These are phyloP conservation scores for Anguilla megastoma DNA, from an alignment of 2,797 vertebrate species.

Conservation along the genomic window DNA sequence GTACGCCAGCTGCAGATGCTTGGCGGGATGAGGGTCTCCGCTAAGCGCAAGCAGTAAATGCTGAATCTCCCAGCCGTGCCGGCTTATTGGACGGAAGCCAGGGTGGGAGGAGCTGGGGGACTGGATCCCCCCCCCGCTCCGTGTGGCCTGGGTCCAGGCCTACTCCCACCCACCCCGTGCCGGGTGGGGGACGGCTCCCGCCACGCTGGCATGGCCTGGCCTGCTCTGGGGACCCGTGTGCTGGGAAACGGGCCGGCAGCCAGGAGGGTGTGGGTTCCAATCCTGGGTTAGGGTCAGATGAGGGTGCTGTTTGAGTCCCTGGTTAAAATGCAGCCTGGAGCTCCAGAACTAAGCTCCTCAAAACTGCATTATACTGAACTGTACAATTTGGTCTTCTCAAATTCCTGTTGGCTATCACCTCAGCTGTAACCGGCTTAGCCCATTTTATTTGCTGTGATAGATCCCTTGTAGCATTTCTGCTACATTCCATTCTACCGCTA, in stretches of 20 bases:
- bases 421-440: too few relatives aligned
- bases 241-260: background rate
- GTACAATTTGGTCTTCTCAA: too few relatives aligned
- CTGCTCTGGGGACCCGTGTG: background rate
- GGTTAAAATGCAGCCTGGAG: background rate
- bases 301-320: background rate
- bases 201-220: background rate
- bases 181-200: too few relatives aligned
- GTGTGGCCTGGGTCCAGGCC: background rate
- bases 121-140: background rate
- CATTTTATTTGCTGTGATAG: too few relatives aligned
- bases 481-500: too few relatives aligned
- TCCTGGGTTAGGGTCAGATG: background rate
- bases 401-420: too few relatives aligned
- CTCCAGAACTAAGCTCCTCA: too few relatives aligned
- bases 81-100: background rate
- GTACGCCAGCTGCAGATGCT: background rate
- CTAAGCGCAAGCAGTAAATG: background rate
- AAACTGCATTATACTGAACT: too few relatives aligned
- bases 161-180: too few relatives aligned
- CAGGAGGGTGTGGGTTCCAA: background rate
- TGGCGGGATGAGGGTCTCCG: background rate
- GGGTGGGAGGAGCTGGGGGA: background rate
- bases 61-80: background rate
- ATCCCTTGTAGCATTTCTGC: too few relatives aligned